A percentile compares a stretch with the other conserved stretches of the same genome.
Evolutionary conservation across 2,797 vertebrate genomes (phyloP).

Genomic region (Tenualosa thibaudeaui): DNA sequence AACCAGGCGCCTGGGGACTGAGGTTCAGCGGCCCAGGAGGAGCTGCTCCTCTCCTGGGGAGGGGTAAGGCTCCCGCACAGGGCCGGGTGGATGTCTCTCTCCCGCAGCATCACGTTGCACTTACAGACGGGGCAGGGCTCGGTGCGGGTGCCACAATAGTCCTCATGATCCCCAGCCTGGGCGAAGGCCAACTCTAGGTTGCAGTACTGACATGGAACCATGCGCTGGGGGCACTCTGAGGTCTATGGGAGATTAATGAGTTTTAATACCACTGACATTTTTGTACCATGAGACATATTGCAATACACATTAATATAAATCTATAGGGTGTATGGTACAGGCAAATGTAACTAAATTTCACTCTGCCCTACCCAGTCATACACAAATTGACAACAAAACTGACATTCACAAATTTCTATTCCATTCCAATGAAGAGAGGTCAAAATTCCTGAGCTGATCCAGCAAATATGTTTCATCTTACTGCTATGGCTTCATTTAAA

Average conservation of each 20-base stretch:
- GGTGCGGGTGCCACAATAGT: constrained; percentile 91
- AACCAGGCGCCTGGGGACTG: constrained; percentile 68
- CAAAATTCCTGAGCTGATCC: neutral
- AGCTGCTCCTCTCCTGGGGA: constrained; percentile 66
- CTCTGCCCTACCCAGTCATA: neutral
- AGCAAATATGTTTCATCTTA: neutral
- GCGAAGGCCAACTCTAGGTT: constrained; percentile 85
- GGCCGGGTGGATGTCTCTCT: constrained; percentile 80
- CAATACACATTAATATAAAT: neutral
- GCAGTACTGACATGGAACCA: constrained; percentile 87
- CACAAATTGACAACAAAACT: neutral
- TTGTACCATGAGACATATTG: neutral
- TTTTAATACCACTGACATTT: too few relatives aligned
- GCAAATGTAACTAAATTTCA: too few relatives aligned
- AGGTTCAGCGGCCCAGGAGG: constrained; percentile 56
- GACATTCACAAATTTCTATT: neutral
- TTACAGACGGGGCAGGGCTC: constrained; percentile 85
- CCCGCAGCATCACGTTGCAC: constrained; percentile 84
- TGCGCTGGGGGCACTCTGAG: constrained; percentile 82
- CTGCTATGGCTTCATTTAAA: neutral
- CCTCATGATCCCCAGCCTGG: constrained; percentile 88
- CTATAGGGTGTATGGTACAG: neutral
- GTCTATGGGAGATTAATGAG: constrained; percentile 49
- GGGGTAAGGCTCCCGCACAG: constrained; percentile 76
- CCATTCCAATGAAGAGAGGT: neutral